Evolutionary conservation across 2,888 invertebrate species (phyloP), one percentile per base, ranked within the genome.

Genomic region (Fragum sueziense): DNA sequence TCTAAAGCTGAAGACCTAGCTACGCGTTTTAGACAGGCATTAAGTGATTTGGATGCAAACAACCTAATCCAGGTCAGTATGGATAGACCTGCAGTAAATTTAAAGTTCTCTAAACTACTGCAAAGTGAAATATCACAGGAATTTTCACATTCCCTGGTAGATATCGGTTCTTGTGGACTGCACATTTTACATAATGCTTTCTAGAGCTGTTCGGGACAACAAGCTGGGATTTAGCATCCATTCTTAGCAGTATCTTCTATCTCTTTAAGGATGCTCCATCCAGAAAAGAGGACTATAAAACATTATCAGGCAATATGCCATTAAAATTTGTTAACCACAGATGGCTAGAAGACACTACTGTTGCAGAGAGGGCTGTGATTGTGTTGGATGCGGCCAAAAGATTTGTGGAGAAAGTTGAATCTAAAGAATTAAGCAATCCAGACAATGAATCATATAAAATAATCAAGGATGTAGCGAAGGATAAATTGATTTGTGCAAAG

Each of bases 251-350:
- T 20, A n/a, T n/a, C n/a, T n/a, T n/a, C n/a, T n/a, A n/a, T n/a
- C n/a, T n/a, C 7, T 91, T 90, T 61, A 86, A 90, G 69, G 87
- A 91, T 72, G 78, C 84, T 7, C 88, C 90, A 54, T 80, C 87
- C 14, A 29, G 68, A 2, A 67, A 31, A 29, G 74, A 68, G 14
- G 51, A 74, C 25, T 74, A n/a, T 33, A 7, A n/a, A 14, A 37
- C 17, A 20, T 20, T 22, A 0, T 25, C 37, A 47, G 52, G 70
- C 17, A 3, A 76, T 59, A 89, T 89, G 73, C 89, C 90, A 29
- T 29, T 85, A 31, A 90, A 90, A 74, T 90, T 74, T 47, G 69
- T 41, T 11, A 41, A 41, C 17, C 41, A 41, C 17, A 17, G 41
- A 41, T 41, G 41, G 41, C 17, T 41, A 41, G 41, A 41, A 41